Percentiles rank a stretch among this genome's conserved stretches.
phyloP scores from a whole-genome alignment of 2,113 vertebrate species.

The Hydropotes inermis region DNA sequence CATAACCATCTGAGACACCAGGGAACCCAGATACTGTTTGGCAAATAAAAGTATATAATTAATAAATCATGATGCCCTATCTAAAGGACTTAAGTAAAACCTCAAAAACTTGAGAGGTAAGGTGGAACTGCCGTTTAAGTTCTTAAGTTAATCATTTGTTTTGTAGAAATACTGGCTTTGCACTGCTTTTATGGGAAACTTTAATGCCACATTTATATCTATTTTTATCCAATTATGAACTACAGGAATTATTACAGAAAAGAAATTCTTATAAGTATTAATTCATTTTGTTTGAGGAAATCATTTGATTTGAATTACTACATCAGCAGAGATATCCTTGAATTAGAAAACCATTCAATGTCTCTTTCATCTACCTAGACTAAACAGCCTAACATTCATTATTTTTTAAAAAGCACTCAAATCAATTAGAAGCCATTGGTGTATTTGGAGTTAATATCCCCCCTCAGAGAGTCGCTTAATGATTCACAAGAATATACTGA shows the following conservation, averaged over 20 bases:
- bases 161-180: neutral
- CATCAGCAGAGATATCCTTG: neutral
- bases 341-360: slow-evolving; percentile 59
- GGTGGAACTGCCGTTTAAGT: neutral
- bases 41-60: neutral
- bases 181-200: neutral
- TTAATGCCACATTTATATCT: neutral
- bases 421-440: neutral
- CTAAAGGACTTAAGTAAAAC: neutral
- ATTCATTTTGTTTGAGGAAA: neutral
- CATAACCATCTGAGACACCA: neutral
- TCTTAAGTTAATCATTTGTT: neutral
- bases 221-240: neutral
- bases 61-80: neutral
- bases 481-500: neutral
- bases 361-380: neutral
- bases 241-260: neutral
- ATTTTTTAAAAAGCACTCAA: neutral
- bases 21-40: neutral
- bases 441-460: slow-evolving; percentile 9
- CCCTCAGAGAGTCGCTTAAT: slow-evolving; percentile 4
- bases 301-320: slow-evolving; percentile 30
- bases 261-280: neutral
- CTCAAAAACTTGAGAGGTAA: neutral
- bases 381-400: neutral